Conservation (phyloP, 1,140 invertebrate genomes). For the Batillaria attramentaria region DNA sequence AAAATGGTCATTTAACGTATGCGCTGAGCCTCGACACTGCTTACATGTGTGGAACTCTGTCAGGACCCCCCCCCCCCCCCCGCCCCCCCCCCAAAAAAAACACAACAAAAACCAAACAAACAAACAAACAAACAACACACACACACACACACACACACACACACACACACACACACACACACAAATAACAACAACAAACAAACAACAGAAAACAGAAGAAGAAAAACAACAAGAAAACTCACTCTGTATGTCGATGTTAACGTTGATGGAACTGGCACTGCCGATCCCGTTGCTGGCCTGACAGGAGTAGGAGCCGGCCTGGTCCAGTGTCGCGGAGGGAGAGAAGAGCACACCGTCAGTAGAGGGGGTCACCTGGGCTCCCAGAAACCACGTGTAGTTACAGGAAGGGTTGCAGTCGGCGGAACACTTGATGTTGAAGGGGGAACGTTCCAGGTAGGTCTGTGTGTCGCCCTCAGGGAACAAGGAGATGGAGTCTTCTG, state of each 20-base stretch:
- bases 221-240: not conserved
- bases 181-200: not conserved
- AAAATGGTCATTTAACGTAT: no score
- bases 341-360: slow-evolving; percentile 27
- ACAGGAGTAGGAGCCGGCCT: slow-evolving; percentile 34
- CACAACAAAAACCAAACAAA: no score
- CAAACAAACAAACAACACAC: not conserved
- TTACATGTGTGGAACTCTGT: no score
- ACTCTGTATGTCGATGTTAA: slow-evolving; percentile 26
- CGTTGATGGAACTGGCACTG: not conserved
- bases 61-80: no score
- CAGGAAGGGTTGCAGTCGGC: slow-evolving; percentile 30
- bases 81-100: no score
- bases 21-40: no score
- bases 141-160: not conserved
- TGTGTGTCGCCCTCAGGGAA: slow-evolving; percentile 15
- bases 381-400: slow-evolving; percentile 28
- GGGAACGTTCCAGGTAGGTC: slow-evolving; percentile 26
- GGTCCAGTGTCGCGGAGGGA: not conserved
- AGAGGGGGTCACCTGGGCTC: not conserved
- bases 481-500: slow-evolving; percentile 16
- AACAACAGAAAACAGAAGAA: no score
- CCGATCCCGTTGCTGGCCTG: slow-evolving; percentile 34
- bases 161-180: not conserved
- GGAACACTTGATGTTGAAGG: slow-evolving; percentile 26